These are phyloP conservation scores for Drosophila serrata DNA, from an alignment of 1,140 invertebrate genomes.

Conservation along the genomic window DNA sequence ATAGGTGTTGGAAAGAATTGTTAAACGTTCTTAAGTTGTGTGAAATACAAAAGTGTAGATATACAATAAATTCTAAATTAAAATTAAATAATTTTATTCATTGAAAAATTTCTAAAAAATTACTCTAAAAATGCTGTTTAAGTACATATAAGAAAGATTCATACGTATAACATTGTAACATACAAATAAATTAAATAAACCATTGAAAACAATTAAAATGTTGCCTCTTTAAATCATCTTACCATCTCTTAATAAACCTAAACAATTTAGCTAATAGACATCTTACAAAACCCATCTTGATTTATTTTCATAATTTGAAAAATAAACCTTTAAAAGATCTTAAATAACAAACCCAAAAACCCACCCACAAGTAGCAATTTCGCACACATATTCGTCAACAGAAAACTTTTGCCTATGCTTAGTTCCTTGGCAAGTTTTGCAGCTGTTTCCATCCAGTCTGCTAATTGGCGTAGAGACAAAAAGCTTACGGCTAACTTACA, in stretches of 20 bases:
- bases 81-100: too few relatives aligned
- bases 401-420: slow-evolving; percentile 2
- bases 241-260: background rate
- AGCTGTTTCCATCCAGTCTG: slow-evolving; percentile 17
- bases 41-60: too few relatives aligned
- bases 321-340: background rate
- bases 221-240: too few relatives aligned
- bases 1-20: background rate
- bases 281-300: background rate
- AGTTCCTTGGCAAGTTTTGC: slow-evolving; percentile 1
- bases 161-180: too few relatives aligned
- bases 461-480: slow-evolving; percentile 45
- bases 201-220: too few relatives aligned
- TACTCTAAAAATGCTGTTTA: too few relatives aligned
- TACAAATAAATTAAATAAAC: too few relatives aligned
- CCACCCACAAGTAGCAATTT: slow-evolving; percentile 9
- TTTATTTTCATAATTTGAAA: background rate
- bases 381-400: slow-evolving; percentile 7
- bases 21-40: too few relatives aligned
- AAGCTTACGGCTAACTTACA: slow-evolving; percentile 47
- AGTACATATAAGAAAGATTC: too few relatives aligned
- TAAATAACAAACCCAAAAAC: background rate
- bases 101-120: too few relatives aligned
- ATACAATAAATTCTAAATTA: too few relatives aligned
- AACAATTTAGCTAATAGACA: background rate